Conservation (phyloP, 2,888 invertebrate genomes). For the Xylota segnis region DNA sequence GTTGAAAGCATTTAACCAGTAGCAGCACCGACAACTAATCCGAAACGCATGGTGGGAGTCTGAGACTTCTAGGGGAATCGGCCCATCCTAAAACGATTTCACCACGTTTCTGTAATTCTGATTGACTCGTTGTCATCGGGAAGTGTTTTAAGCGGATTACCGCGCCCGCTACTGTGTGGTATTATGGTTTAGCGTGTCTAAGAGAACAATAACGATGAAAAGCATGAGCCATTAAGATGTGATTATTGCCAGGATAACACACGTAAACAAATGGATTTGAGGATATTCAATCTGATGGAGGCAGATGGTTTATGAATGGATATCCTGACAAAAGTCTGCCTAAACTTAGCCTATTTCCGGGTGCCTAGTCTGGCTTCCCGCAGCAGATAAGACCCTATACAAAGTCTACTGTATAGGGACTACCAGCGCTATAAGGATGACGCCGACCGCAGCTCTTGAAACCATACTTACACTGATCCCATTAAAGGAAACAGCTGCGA, state of each 20-base stretch:
- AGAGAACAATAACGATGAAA: conserved; percentile 17
- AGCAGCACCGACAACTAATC: background rate
- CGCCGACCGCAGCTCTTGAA: too few species aligned
- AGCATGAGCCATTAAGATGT: conserved; percentile 5
- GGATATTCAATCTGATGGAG: too few species aligned
- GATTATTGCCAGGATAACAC: conserved; percentile 51
- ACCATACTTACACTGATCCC: too few species aligned
- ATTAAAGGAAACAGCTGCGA: too few species aligned
- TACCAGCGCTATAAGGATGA: too few species aligned
- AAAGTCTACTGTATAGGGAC: too few species aligned
- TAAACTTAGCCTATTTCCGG: too few species aligned
- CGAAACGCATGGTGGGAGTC: background rate
- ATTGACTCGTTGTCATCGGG: conserved; percentile 58
- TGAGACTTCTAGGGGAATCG: background rate
- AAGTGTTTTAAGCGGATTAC: conserved; percentile 50
- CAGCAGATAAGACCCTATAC: too few species aligned
- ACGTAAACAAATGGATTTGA: conserved; percentile 32
- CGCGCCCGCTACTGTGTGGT: conserved; percentile 40
- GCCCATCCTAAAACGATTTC: conserved; percentile 4
- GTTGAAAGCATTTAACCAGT: background rate
- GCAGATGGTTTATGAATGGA: too few species aligned
- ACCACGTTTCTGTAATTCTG: conserved; percentile 37
- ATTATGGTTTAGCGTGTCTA: conserved; percentile 14
- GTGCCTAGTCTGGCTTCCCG: too few species aligned
- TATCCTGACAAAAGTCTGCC: too few species aligned